Conservation (phyloP, 2,797 vertebrate species). For the Hirundo rustica region DNA sequence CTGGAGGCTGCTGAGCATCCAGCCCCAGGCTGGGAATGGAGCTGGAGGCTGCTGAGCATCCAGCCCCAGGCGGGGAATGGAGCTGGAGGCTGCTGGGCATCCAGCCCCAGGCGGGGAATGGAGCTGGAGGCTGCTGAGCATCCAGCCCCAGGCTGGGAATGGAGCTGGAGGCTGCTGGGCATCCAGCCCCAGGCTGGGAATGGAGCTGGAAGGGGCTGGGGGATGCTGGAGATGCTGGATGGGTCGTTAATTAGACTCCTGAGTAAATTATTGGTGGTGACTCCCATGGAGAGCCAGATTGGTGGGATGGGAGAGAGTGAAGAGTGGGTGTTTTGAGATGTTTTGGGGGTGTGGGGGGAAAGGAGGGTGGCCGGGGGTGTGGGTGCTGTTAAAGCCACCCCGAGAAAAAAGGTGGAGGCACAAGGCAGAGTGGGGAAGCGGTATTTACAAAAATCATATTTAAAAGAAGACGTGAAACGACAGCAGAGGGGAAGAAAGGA, state of each 20-base stretch:
- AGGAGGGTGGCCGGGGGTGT: background rate
- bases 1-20: background rate
- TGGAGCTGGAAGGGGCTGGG: no score
- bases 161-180: background rate
- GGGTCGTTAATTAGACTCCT: accelerated
- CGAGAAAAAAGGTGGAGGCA: background rate
- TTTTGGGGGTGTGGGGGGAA: background rate
- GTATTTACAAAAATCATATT: accelerated
- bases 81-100: no score
- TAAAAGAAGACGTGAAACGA: background rate
- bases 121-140: no score
- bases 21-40: background rate
- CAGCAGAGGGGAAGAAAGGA: background rate
- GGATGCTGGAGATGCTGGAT: background rate
- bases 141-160: no score
- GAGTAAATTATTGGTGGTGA: accelerated
- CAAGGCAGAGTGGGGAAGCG: accelerated
- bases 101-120: no score
- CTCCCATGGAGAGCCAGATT: accelerated
- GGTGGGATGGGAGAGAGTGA: background rate
- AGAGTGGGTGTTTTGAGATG: background rate
- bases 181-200: background rate
- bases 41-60: no score
- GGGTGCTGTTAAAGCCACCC: background rate
- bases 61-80: no score